These are phyloP conservation scores for Pangasianodon hypophthalmus DNA, from an alignment of 2,113 vertebrate species.

Conservation along the genomic window DNA sequence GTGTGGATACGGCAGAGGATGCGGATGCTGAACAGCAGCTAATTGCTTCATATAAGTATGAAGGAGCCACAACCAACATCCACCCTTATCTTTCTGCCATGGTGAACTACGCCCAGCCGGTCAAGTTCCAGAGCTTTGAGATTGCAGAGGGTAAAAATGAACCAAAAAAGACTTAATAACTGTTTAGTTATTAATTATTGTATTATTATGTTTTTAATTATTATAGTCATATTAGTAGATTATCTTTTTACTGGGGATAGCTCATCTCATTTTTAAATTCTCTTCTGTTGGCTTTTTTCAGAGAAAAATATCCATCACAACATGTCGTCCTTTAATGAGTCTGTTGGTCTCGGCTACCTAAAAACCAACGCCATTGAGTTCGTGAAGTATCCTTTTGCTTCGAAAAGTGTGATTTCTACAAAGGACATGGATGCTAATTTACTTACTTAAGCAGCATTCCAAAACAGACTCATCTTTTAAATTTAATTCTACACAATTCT, in stretches of 20 bases:
- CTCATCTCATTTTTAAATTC: neutral
- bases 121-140: slow-evolving; percentile 98
- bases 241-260: neutral
- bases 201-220: neutral
- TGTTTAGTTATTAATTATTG: neutral
- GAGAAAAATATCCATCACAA: slow-evolving; percentile 96
- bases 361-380: slow-evolving; percentile 98
- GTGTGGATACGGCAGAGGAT: slow-evolving; percentile 84
- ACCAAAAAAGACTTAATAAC: neutral
- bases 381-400: slow-evolving; percentile 93
- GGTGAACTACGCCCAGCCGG: slow-evolving; percentile 98
- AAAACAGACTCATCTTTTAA: neutral
- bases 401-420: neutral
- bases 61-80: slow-evolving; percentile 97
- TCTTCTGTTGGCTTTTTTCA: slow-evolving; percentile 59
- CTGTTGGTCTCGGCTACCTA: slow-evolving; percentile 94
- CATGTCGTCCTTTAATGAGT: slow-evolving; percentile 99
- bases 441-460: neutral
- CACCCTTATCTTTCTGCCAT: slow-evolving; percentile 95
- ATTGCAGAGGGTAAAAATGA: slow-evolving; percentile 85
- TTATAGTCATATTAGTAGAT: neutral
- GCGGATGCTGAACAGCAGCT: slow-evolving; percentile 93
- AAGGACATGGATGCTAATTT: neutral
- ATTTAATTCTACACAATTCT: neutral
- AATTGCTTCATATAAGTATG: slow-evolving; percentile 97